phyloP scores from a whole-genome alignment of 2,888 invertebrate species.

The Eupithecia centaureata region DNA sequence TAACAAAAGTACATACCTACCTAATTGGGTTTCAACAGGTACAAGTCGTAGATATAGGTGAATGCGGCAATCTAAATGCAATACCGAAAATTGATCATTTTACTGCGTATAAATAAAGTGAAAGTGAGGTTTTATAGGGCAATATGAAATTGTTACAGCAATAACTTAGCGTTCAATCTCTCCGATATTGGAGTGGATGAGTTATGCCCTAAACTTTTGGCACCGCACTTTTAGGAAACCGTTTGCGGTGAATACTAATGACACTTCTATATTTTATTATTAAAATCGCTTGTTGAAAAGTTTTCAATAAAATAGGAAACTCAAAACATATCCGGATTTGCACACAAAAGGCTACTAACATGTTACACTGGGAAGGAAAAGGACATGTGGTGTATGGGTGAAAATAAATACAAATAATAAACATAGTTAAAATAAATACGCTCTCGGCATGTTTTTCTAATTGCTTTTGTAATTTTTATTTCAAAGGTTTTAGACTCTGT shows the following conservation, averaged over 20 bases:
- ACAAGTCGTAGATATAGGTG: constrained; percentile 37
- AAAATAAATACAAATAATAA: not conserved
- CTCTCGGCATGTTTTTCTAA: not conserved
- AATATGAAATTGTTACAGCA: constrained; percentile 80
- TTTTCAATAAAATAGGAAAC: not conserved
- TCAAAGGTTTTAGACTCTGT: constrained; percentile 4
- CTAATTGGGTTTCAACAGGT: not conserved
- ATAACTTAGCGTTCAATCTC: constrained; percentile 78
- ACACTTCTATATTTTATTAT: constrained; percentile 50
- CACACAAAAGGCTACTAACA: not conserved
- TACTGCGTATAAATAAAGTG: constrained; percentile 80
- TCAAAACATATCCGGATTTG: not conserved
- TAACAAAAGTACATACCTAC: not conserved
- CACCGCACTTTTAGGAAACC: constrained; percentile 56
- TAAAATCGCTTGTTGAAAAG: not conserved
- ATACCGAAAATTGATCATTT: constrained; percentile 80
- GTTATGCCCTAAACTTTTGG: constrained; percentile 70
- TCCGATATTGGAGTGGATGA: constrained; percentile 78
- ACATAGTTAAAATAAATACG: not conserved
- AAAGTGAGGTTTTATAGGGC: constrained; percentile 81
- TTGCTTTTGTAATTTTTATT: constrained; percentile 37
- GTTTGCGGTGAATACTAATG: constrained; percentile 64
- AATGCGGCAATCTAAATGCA: constrained; percentile 60
- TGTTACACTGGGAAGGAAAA: not conserved
- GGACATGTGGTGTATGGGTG: not conserved